phyloP scores from a whole-genome alignment of 2,113 vertebrate genomes.

The Oryzias curvinotus region DNA sequence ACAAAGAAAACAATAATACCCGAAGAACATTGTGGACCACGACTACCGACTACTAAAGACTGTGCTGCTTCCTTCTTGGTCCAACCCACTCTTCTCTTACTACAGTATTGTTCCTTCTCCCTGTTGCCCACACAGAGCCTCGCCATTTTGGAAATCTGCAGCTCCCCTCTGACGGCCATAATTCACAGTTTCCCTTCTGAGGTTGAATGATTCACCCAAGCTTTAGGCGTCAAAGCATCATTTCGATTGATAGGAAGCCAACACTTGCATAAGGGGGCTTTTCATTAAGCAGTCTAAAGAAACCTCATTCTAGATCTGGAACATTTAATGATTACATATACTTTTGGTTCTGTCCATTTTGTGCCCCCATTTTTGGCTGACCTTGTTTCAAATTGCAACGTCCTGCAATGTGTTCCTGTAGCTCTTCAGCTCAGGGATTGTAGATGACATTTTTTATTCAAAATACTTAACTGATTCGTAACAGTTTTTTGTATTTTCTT shows the following conservation, averaged over 20 bases:
- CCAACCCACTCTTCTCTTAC: conserved; percentile 51
- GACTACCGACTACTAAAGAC: conserved; percentile 12
- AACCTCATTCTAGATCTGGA: background rate
- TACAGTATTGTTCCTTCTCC: conserved; percentile 52
- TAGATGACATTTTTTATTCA: too few species aligned
- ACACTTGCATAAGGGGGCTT: background rate
- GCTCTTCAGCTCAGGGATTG: too few species aligned
- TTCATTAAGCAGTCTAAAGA: conserved; percentile 3
- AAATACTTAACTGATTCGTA: background rate
- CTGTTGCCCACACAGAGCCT: conserved; percentile 65
- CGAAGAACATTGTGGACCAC: background rate
- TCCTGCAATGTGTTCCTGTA: too few species aligned
- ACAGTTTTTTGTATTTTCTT: conserved; percentile 7
- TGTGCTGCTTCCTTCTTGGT: conserved; percentile 34
- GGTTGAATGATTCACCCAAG: conserved; percentile 31
- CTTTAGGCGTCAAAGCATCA: background rate
- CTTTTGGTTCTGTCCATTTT: background rate
- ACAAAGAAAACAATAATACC: too few species aligned
- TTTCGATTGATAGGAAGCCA: conserved; percentile 6
- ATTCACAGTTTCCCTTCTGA: conserved; percentile 20
- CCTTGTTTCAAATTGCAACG: too few species aligned
- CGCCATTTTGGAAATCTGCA: conserved; percentile 69
- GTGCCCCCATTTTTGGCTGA: conserved; percentile 5
- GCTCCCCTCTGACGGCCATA: conserved; percentile 39
- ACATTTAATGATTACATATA: conserved; percentile 25